phyloP scores from a whole-genome alignment of 2,797 vertebrate species.

The Erithacus rubecula region DNA sequence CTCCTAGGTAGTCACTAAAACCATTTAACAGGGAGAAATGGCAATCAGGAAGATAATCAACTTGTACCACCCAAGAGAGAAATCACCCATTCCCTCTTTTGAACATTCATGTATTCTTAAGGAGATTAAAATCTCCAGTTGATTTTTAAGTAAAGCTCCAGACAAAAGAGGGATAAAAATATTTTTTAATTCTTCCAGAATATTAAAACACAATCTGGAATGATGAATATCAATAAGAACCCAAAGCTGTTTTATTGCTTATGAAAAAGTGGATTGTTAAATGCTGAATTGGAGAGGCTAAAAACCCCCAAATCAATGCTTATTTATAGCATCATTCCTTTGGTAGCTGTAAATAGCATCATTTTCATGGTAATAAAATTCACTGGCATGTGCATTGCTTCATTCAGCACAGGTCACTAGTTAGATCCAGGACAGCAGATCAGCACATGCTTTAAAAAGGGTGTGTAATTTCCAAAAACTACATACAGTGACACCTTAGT shows the following conservation, averaged over 20 bases:
- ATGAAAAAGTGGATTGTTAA: background rate
- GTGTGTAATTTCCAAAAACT: background rate
- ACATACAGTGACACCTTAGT: background rate
- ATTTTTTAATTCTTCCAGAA: background rate
- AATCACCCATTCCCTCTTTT: background rate
- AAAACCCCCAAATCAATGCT: background rate
- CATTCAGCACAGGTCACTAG: slow-evolving; percentile 12
- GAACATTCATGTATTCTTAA: slow-evolving; percentile 39
- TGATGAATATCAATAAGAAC: background rate
- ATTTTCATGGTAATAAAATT: background rate
- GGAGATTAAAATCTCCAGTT: slow-evolving; percentile 27
- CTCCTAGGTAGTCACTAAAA: slow-evolving; percentile 33
- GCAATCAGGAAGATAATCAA: slow-evolving; percentile 59
- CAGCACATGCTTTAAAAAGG: background rate
- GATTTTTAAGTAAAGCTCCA: slow-evolving; percentile 30
- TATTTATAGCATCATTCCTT: background rate
- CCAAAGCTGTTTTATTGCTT: background rate
- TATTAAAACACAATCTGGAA: slow-evolving; percentile 20
- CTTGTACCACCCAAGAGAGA: slow-evolving; percentile 33
- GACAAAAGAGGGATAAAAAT: slow-evolving; percentile 31
- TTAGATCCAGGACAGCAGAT: background rate
- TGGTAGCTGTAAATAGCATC: background rate
- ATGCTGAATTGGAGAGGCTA: background rate
- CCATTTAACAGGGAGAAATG: slow-evolving; percentile 16
- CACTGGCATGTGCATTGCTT: background rate